Conservation (phyloP, 1,140 invertebrate genomes). For the Frieseomelitta varia region DNA sequence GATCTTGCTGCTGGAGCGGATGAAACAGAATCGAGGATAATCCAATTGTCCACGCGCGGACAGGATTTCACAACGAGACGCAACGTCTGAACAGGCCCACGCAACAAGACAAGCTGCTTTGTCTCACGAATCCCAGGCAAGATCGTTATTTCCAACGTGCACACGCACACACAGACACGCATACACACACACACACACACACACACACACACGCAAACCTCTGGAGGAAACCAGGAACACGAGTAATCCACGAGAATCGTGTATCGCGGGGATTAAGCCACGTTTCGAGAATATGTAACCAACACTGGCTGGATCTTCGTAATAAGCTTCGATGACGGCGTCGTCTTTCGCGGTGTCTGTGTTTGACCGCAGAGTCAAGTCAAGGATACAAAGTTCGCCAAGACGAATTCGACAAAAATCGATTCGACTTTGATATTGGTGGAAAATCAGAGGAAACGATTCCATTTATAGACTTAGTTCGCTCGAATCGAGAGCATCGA, state of each 20-base stretch:
- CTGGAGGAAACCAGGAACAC: slow-evolving; percentile 12
- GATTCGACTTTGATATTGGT: not conserved
- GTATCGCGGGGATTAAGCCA: slow-evolving; percentile 39
- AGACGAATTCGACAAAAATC: not conserved
- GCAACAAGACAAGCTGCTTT: slow-evolving; percentile 43
- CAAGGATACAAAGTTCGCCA: not conserved
- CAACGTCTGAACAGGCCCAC: slow-evolving; percentile 14
- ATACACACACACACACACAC: slow-evolving; percentile 12
- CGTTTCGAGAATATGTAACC: slow-evolving; percentile 43
- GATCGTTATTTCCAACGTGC: slow-evolving; percentile 57
- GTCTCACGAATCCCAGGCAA: slow-evolving; percentile 42
- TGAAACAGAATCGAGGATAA: not conserved
- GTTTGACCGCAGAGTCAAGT: not conserved
- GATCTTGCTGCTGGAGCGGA: not conserved
- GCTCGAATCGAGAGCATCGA: too few relatives aligned
- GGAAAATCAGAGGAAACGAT: too few relatives aligned
- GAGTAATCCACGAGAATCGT: slow-evolving; percentile 38
- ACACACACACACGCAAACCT: not conserved
- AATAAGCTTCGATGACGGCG: not conserved
- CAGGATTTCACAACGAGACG: not conserved
- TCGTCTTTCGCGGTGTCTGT: not conserved
- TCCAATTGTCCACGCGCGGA: not conserved
- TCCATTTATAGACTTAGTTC: too few relatives aligned
- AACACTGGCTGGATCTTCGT: slow-evolving; percentile 37
- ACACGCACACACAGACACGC: too few relatives aligned